These are phyloP conservation scores for Pampus argenteus DNA, from an alignment of 2,797 vertebrate genomes.

Conservation along the genomic window DNA sequence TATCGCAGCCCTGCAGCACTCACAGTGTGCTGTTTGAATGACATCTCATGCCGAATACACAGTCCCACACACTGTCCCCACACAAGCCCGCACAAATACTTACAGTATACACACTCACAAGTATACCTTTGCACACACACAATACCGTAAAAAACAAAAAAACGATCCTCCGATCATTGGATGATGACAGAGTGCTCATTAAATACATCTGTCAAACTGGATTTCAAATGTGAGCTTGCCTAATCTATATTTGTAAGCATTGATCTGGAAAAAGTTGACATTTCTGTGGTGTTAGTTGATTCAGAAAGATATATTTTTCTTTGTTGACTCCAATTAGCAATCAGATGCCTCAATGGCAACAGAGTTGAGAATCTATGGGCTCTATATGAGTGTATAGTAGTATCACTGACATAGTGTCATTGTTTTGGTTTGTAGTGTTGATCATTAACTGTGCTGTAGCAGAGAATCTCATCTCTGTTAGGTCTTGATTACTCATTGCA, in stretches of 20 bases:
- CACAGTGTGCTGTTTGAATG: slow-evolving; percentile 64
- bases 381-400: slow-evolving; percentile 1
- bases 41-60: slow-evolving; percentile 54
- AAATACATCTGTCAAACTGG: slow-evolving; percentile 62
- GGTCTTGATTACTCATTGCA: slow-evolving; percentile 51
- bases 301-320: slow-evolving; percentile 37
- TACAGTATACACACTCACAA: slow-evolving; percentile 6
- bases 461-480: slow-evolving; percentile 43
- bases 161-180: slow-evolving; percentile 50
- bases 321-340: slow-evolving; percentile 43
- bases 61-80: slow-evolving; percentile 31
- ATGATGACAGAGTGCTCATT: slow-evolving; percentile 59
- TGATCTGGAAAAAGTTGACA: slow-evolving; percentile 61
- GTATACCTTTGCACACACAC: slow-evolving; percentile 11
- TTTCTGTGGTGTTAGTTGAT: slow-evolving; percentile 60
- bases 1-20: slow-evolving; percentile 78
- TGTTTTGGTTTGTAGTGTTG: slow-evolving; percentile 32
- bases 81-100: slow-evolving; percentile 25
- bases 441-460: slow-evolving; percentile 30
- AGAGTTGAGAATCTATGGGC: slow-evolving; percentile 17
- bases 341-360: slow-evolving; percentile 17
- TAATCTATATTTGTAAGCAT: slow-evolving; percentile 73
- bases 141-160: slow-evolving; percentile 33
- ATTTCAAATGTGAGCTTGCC: slow-evolving; percentile 30
- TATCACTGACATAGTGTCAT: slow-evolving; percentile 8